These are phyloP conservation scores for Amphiprion ocellaris DNA, from an alignment of 2,113 vertebrate species.

Conservation along the genomic window DNA sequence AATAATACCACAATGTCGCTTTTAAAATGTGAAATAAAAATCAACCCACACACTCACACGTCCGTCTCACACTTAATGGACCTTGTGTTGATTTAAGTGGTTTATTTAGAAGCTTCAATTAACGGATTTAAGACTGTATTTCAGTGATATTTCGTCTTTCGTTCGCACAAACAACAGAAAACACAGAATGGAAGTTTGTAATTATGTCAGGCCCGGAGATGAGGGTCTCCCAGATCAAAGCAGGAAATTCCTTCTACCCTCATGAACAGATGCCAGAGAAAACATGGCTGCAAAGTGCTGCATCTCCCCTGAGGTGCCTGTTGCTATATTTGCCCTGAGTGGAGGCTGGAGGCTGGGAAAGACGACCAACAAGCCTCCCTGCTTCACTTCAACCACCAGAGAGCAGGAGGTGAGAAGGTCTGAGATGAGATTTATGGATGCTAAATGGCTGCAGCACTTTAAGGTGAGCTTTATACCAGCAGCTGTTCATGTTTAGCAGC, in stretches of 20 bases:
- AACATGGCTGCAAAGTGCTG: conserved; percentile 54
- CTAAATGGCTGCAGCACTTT: too few relatives aligned
- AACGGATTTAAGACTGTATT: too few relatives aligned
- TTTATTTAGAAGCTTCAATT: too few relatives aligned
- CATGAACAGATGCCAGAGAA: conserved; percentile 48
- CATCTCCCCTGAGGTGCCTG: conserved; percentile 65
- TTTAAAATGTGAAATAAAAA: conserved; percentile 3
- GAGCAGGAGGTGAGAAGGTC: conserved; percentile 14
- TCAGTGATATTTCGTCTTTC: background rate
- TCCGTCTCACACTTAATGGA: too few relatives aligned
- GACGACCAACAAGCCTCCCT: conserved; percentile 53
- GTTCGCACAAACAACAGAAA: conserved; percentile 28
- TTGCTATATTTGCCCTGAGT: conserved; percentile 71
- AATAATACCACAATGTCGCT: conserved; percentile 9
- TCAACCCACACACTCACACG: too few relatives aligned
- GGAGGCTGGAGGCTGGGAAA: conserved; percentile 70
- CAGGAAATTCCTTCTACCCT: conserved; percentile 58
- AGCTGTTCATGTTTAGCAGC: too few relatives aligned
- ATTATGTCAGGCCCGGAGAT: conserved; percentile 2
- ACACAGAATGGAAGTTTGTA: background rate
- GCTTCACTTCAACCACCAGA: background rate
- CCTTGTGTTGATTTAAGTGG: too few relatives aligned
- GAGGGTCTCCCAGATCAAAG: conserved; percentile 41
- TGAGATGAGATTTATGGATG: background rate
- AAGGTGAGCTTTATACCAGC: too few relatives aligned